Evolutionary conservation across 2,888 invertebrate genomes (phyloP).

Genomic region (Matsumyia berberina): DNA sequence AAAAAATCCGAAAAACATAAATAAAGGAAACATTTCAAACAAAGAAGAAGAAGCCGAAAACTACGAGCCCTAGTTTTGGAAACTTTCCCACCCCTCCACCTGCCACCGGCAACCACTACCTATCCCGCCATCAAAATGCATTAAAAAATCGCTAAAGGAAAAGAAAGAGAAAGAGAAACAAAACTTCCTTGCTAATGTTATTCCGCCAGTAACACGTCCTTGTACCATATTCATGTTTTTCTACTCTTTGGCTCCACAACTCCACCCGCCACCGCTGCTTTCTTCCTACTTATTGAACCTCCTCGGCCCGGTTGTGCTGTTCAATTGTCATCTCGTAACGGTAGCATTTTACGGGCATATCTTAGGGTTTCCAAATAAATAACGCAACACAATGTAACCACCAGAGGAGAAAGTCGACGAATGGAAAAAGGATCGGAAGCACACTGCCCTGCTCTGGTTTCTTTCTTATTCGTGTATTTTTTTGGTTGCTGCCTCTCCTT

Average conservation of each 20-base stretch:
- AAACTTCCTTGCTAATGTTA: constrained; percentile 51
- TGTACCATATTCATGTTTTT: constrained; percentile 35
- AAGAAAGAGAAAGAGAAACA: no score
- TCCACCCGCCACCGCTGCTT: not conserved
- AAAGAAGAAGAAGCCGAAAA: no score
- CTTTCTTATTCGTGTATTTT: constrained; percentile 10
- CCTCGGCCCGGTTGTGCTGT: constrained; percentile 1
- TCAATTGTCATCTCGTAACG: constrained; percentile 66
- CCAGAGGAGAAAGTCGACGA: constrained; percentile 43
- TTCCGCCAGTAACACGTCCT: constrained; percentile 59
- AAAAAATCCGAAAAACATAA: no score
- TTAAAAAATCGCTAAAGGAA: no score
- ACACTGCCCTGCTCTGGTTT: constrained; percentile 28
- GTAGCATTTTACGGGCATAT: constrained; percentile 51
- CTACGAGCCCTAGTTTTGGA: no score
- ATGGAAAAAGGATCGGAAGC: constrained; percentile 37
- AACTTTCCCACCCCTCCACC: no score
- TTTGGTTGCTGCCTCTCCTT: no score
- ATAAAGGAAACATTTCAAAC: no score
- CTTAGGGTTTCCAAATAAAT: constrained; percentile 69
- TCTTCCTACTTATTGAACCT: constrained; percentile 22
- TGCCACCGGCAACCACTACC: no score
- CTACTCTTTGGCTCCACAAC: no score
- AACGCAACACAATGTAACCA: constrained; percentile 55
- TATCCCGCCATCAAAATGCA: no score